phyloP scores from a whole-genome alignment of 2,888 invertebrate species.

The Rhingia rostrata region DNA sequence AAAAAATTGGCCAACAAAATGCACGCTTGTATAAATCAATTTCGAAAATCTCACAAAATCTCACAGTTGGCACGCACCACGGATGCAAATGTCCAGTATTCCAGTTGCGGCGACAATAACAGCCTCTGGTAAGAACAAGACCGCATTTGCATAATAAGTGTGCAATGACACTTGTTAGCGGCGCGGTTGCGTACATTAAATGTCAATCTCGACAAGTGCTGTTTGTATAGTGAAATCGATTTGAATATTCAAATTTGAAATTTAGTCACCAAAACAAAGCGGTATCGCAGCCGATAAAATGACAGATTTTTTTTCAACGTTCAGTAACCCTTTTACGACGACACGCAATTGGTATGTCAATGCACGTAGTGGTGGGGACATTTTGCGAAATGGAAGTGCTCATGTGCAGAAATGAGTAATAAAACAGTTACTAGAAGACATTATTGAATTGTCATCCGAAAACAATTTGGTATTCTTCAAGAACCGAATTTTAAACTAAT shows the following conservation, averaged over 20 bases:
- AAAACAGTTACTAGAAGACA: constrained; percentile 29
- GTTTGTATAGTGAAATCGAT: constrained; percentile 7
- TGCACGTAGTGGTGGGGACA: constrained; percentile 24
- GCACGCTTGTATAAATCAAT: constrained; percentile 53
- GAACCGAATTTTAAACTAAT: constrained; percentile 19
- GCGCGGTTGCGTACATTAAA: constrained; percentile 29
- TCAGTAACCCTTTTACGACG: constrained; percentile 40
- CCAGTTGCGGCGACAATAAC: background rate
- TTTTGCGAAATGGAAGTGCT: constrained; percentile 6
- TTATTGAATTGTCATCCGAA: background rate
- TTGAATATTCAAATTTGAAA: constrained; percentile 35
- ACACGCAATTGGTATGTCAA: constrained; percentile 13
- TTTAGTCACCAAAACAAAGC: constrained; percentile 10
- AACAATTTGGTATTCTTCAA: background rate
- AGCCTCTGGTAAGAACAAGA: constrained; percentile 4
- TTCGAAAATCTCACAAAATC: background rate
- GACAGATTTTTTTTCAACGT: constrained; percentile 21
- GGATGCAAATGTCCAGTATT: constrained; percentile 47
- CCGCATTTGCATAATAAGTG: constrained; percentile 41
- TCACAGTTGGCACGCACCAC: constrained; percentile 1
- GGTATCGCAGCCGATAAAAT: constrained; percentile 18
- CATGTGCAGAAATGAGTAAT: constrained; percentile 9
- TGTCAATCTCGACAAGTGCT: constrained; percentile 35
- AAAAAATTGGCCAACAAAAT: constrained; percentile 39
- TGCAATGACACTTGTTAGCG: constrained; percentile 50